phyloP scores from a whole-genome alignment of 2,797 vertebrate genomes.

The Darevskia mixta region DNA sequence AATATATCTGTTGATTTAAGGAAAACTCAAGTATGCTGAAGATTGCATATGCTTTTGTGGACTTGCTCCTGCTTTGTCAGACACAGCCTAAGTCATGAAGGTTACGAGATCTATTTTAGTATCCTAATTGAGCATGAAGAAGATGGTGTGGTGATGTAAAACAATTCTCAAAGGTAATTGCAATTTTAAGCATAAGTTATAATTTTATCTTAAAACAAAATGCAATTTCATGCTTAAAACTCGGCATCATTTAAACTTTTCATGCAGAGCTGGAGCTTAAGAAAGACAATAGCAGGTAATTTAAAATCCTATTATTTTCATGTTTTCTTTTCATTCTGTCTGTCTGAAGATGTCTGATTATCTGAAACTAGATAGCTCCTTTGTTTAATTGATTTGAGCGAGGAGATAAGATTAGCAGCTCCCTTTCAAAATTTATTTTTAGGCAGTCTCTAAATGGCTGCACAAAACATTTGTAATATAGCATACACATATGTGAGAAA shows the following conservation, averaged over 20 bases:
- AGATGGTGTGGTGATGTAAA: neutral
- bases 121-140: neutral
- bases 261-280: conserved; percentile 53
- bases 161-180: conserved; percentile 39
- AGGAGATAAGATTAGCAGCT: conserved; percentile 50
- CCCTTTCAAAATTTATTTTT: conserved; percentile 59
- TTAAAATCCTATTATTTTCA: conserved; percentile 33
- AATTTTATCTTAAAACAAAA: conserved; percentile 55
- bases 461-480: conserved; percentile 42
- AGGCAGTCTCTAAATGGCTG: conserved; percentile 52
- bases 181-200: conserved; percentile 63
- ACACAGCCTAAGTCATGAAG: neutral
- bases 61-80: neutral
- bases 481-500: neutral
- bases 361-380: conserved; percentile 59
- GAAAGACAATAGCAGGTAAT: conserved; percentile 47
- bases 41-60: neutral
- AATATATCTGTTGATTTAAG: too few species aligned
- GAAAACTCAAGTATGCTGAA: too few species aligned
- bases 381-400: conserved; percentile 61
- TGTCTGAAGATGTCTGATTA: conserved; percentile 54
- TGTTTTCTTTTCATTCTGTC: conserved; percentile 59
- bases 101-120: neutral
- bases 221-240: conserved; percentile 18
- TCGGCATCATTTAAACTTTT: conserved; percentile 40